A percentile compares a stretch with the other conserved stretches of the same genome.
These are phyloP conservation scores for Muscicapa striata DNA, from an alignment of 2,797 vertebrate genomes.

Conservation along the genomic window DNA sequence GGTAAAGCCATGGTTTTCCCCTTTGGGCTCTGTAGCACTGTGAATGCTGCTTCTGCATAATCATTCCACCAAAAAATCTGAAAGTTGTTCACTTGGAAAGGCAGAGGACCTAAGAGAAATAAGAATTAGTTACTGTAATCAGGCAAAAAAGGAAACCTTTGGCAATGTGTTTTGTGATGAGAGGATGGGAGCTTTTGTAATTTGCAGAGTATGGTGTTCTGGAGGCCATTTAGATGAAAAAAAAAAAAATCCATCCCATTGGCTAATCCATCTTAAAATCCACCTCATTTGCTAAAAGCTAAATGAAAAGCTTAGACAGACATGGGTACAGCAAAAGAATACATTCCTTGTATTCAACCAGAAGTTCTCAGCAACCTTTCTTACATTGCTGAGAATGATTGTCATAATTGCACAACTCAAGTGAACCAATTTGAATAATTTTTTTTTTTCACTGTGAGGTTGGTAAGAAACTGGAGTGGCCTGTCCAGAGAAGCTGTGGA, in stretches of 20 bases:
- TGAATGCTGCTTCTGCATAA: neutral
- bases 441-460: neutral
- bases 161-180: neutral
- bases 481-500: neutral
- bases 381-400: neutral
- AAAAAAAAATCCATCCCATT: neutral
- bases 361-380: neutral
- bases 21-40: neutral
- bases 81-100: neutral
- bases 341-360: neutral
- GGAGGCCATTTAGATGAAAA: neutral
- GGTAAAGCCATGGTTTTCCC: neutral
- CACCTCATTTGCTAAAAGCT: neutral
- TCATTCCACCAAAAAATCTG: neutral
- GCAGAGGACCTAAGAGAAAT: neutral
- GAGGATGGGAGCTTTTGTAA: neutral
- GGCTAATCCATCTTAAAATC: neutral
- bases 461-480: neutral
- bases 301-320: neutral
- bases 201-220: neutral
- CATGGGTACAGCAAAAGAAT: neutral
- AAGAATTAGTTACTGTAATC: neutral
- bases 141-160: neutral
- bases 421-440: neutral
- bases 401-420: neutral